Percentiles rank a stretch among this genome's conserved stretches.
Conservation (phyloP, 2,113 vertebrate genomes). For the Ramphastos sulfuratus region DNA sequence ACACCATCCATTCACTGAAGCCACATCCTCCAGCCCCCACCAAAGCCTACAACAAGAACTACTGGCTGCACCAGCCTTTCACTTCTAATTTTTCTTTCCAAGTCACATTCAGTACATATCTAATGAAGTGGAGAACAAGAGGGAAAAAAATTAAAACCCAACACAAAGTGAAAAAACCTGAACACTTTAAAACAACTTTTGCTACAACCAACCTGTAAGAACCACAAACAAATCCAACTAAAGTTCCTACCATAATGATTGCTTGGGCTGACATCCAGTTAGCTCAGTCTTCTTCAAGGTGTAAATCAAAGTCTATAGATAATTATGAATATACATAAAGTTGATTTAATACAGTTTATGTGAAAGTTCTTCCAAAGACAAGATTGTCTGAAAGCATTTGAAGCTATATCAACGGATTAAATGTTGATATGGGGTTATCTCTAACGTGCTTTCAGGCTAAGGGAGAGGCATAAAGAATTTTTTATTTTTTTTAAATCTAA, state of each 20-base stretch:
- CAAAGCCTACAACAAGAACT: neutral
- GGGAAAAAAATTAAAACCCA: no score
- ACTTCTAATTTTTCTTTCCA: neutral
- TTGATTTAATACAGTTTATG: neutral
- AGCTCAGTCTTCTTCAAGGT: neutral
- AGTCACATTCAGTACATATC: neutral
- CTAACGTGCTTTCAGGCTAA: neutral
- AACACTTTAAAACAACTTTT: neutral
- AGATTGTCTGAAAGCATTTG: neutral
- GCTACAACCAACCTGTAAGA: neutral
- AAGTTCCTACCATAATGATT: neutral
- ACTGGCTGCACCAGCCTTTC: neutral
- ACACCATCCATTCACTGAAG: neutral
- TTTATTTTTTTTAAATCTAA: neutral
- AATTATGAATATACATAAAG: neutral
- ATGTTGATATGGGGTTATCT: neutral
- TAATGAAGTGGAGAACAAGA: neutral
- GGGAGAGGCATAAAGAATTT: neutral
- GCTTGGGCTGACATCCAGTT: neutral
- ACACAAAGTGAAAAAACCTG: no score
- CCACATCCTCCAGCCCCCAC: neutral
- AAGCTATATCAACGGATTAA: neutral
- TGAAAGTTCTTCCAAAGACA: neutral
- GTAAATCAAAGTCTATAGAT: neutral
- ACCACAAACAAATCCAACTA: neutral